Conservation (phyloP, 2,888 invertebrate species). For the Ectobius pallidus region DNA sequence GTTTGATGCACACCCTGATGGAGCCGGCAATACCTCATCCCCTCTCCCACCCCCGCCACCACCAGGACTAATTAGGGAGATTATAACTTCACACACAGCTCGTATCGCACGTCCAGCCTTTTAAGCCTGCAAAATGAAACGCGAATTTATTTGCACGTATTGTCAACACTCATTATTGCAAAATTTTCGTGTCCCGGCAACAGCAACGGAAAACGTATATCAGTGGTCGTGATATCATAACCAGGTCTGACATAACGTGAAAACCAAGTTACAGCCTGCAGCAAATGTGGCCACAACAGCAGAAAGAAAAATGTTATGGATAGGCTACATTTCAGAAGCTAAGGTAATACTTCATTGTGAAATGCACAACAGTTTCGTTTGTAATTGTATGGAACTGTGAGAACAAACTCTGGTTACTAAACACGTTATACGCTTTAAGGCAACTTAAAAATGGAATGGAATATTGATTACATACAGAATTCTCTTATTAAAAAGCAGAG, state of each 20-base stretch:
- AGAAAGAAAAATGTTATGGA: too few species aligned
- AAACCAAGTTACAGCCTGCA: too few species aligned
- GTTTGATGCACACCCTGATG: not conserved
- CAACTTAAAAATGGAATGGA: too few species aligned
- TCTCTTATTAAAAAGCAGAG: too few species aligned
- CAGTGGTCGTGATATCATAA: slow-evolving; percentile 21
- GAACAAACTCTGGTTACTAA: too few species aligned
- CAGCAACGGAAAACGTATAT: not conserved
- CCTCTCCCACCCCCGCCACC: not conserved
- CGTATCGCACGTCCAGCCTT: slow-evolving; percentile 28
- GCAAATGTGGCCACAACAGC: too few species aligned
- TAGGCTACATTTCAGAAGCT: too few species aligned
- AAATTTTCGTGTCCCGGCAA: slow-evolving; percentile 8
- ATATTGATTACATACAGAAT: too few species aligned
- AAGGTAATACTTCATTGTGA: too few species aligned
- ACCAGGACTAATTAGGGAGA: slow-evolving; percentile 18
- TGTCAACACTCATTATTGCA: slow-evolving; percentile 34
- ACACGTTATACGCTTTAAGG: too few species aligned
- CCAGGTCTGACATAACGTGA: not conserved
- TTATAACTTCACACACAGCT: slow-evolving; percentile 24
- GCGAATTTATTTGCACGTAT: slow-evolving; percentile 39
- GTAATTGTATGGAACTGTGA: too few species aligned
- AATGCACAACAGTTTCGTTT: too few species aligned
- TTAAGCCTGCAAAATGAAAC: slow-evolving; percentile 40
- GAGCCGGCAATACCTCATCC: not conserved